Base-by-base conservation (phyloP, 2,888 invertebrate species). In the Tetragonisca angustula region DNA sequence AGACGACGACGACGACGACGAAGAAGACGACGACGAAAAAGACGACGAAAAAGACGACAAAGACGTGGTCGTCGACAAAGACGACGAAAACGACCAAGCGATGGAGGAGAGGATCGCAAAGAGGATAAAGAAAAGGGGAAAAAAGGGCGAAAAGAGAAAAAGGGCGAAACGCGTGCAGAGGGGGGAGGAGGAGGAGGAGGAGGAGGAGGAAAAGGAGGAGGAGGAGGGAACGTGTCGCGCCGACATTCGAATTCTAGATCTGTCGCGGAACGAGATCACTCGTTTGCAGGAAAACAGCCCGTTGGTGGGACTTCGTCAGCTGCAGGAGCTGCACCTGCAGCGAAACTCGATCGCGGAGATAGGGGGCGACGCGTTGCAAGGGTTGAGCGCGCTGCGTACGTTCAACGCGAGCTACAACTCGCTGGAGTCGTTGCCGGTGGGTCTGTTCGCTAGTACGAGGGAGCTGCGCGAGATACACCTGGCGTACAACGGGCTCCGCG, bases 361-460 rank as follows among this genome's bases (percentile, higher is more conserved):
- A 91, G 97, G 97, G 83, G 96, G 97, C 90, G 97, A 97, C 93
- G 97, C 98, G 27, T 96, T 98, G 88, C 96, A 97, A 83, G 97
- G 98, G 65, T 95, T 98, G 73, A 96, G 96, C 61, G 97, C 97
- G 69, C 95, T 99, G 94, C 96, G 97, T 90, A 96, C 97, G 61
- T 95, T 99, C 74, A 98, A 99, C 95, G 95, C 98, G 92, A 98
- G 98, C 89, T 97, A 97, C 94, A 99, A 99, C 94, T 96, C 96
- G 87, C 95, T 99, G 90, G 97, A 97, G 90, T 96, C 96, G 27
- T 94, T 99, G 92, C 98, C 98, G 0, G 96, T 97, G 90, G 97
- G 97, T 68, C 94, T 98, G 79, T 98, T 99, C 94, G 96, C 97
- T 65, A 97, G 97, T 89, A 97, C 97, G 83, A 96, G 97, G 91